phyloP scores from a whole-genome alignment of 2,888 invertebrate genomes.

The Sarcophaga rosellei region DNA sequence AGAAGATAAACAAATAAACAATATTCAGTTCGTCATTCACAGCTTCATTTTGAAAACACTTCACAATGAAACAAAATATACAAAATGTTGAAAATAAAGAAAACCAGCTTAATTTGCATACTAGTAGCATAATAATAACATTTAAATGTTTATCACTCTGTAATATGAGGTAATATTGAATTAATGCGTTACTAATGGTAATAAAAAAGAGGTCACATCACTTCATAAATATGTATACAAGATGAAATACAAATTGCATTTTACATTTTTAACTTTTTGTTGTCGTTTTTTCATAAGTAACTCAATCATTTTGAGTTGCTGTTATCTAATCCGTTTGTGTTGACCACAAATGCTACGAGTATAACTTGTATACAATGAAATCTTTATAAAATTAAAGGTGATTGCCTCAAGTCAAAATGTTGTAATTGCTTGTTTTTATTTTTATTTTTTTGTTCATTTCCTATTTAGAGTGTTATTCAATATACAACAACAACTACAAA shows the following conservation, averaged over 20 bases:
- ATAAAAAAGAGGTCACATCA: not conserved
- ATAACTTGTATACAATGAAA: not conserved
- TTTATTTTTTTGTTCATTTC: constrained; percentile 39
- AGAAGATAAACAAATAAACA: not conserved
- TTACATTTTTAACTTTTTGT: not conserved
- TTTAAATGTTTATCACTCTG: not conserved
- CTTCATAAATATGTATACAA: not conserved
- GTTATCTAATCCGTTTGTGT: constrained; percentile 6
- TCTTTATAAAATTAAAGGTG: not conserved
- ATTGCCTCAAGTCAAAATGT: constrained; percentile 32
- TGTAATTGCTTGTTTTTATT: constrained; percentile 23
- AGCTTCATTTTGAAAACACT: not conserved
- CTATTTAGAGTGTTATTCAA: constrained; percentile 53
- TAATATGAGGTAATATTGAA: constrained; percentile 31
- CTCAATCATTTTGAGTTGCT: not conserved
- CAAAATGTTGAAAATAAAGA: not conserved
- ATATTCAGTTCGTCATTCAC: not conserved
- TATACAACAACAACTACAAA: not conserved
- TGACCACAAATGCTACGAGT: not conserved
- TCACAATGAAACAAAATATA: no score
- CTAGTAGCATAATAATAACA: no score
- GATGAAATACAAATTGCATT: not conserved
- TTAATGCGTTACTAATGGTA: not conserved
- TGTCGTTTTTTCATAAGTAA: not conserved
- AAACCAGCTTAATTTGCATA: not conserved